phyloP scores from a whole-genome alignment of 2,113 vertebrate species.

The Strigops habroptila region DNA sequence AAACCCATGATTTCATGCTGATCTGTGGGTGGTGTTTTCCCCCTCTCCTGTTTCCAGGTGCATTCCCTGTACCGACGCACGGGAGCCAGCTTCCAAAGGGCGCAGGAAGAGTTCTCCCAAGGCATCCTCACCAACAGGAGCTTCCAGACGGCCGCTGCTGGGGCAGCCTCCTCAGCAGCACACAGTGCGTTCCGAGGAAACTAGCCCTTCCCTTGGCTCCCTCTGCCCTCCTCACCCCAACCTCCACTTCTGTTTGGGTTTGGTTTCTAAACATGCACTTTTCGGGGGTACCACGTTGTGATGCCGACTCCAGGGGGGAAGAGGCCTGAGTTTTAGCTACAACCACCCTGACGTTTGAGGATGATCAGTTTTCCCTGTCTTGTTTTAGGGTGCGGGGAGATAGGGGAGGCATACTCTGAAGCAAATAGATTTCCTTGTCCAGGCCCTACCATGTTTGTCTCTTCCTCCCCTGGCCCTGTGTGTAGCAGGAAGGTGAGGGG shows the following conservation, averaged over 20 bases:
- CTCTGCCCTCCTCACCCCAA: not conserved
- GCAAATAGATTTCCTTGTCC: conserved; percentile 36
- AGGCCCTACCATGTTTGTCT: not conserved
- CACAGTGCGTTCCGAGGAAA: conserved; percentile 81
- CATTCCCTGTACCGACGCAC: conserved; percentile 90
- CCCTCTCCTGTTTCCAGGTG: conserved; percentile 71
- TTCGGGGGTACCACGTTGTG: conserved; percentile 6
- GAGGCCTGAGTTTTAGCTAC: not conserved
- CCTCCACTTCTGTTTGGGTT: not conserved
- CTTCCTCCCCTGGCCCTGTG: not conserved
- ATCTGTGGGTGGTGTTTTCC: not conserved
- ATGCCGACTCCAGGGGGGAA: not conserved
- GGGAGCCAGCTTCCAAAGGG: conserved; percentile 92
- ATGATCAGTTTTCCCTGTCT: conserved; percentile 12
- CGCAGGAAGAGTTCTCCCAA: conserved; percentile 92
- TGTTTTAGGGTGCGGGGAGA: not conserved
- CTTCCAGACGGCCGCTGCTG: conserved; percentile 81
- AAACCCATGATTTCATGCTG: not conserved
- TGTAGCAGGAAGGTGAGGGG: not conserved
- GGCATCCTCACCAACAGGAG: conserved; percentile 85
- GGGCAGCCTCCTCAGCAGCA: conserved; percentile 80
- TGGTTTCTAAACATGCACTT: conserved; percentile 51
- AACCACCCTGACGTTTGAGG: not conserved
- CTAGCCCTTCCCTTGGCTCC: conserved; percentile 38
- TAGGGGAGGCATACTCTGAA: conserved; percentile 19